Conservation (phyloP, 2,888 invertebrate genomes). For the Andrena fulva region DNA sequence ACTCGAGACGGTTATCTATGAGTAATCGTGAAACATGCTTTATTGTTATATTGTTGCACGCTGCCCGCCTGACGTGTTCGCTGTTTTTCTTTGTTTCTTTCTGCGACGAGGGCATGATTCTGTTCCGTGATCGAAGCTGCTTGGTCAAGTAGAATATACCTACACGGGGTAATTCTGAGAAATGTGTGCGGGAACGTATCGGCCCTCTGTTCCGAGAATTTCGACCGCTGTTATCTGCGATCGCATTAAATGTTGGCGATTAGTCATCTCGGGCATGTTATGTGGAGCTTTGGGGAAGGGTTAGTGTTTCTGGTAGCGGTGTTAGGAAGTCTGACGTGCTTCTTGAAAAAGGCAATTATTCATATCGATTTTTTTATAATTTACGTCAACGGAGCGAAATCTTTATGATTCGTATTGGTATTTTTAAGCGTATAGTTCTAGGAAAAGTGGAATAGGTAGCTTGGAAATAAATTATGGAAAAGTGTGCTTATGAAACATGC, state of each 20-base stretch:
- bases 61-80: background rate
- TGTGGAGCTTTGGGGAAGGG: background rate
- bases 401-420: too few species aligned
- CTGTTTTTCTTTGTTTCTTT: too few species aligned
- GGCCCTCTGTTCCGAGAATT: conserved; percentile 23
- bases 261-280: background rate
- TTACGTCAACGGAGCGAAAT: too few species aligned
- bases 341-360: too few species aligned
- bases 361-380: too few species aligned
- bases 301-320: background rate
- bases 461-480: too few species aligned
- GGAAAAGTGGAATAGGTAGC: too few species aligned
- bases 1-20: background rate
- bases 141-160: background rate
- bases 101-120: background rate
- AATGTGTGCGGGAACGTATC: conserved; percentile 8
- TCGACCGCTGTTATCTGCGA: conserved; percentile 12
- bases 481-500: too few species aligned
- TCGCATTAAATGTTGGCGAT: conserved; percentile 6
- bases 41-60: background rate
- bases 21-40: conserved; percentile 8
- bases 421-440: too few species aligned
- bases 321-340: background rate
- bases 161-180: background rate
- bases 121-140: background rate